Conservation (phyloP, 2,888 invertebrate species). For the Steinernema hermaphroditum region DNA sequence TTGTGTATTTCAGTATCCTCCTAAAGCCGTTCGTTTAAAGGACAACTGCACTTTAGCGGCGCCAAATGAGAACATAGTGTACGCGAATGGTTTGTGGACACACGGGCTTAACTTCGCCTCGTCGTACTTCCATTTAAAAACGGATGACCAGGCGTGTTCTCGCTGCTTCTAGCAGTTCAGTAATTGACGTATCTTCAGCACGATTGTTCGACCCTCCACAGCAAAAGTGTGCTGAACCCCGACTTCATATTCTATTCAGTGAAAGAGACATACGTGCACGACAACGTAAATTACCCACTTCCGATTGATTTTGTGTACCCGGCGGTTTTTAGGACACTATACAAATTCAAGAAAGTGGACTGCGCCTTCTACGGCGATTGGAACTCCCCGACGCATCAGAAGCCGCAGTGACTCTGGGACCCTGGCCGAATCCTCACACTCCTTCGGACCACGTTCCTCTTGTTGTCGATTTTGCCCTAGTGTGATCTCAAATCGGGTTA, state of each 20-base stretch:
- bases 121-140: conserved; percentile 41
- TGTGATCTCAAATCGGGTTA: background rate
- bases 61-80: background rate
- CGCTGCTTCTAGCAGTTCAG: too few species aligned
- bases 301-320: too few species aligned
- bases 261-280: background rate
- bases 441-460: conserved; percentile 46
- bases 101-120: conserved; percentile 41
- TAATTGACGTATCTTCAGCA: conserved; percentile 33
- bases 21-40: background rate
- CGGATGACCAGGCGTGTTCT: conserved; percentile 33
- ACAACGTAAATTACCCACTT: background rate
- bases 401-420: conserved; percentile 38
- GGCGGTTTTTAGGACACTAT: background rate
- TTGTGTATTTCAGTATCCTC: background rate
- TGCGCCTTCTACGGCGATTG: conserved; percentile 36
- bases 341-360: conserved; percentile 35
- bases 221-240: conserved; percentile 43
- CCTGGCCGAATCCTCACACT: conserved; percentile 40
- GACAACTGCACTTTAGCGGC: background rate
- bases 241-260: conserved; percentile 60
- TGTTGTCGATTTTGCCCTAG: conserved; percentile 33
- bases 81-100: background rate
- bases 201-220: conserved; percentile 54
- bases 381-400: conserved; percentile 36